Base-by-base conservation (phyloP, 2,797 vertebrate species). In the Clamator glandarius region DNA sequence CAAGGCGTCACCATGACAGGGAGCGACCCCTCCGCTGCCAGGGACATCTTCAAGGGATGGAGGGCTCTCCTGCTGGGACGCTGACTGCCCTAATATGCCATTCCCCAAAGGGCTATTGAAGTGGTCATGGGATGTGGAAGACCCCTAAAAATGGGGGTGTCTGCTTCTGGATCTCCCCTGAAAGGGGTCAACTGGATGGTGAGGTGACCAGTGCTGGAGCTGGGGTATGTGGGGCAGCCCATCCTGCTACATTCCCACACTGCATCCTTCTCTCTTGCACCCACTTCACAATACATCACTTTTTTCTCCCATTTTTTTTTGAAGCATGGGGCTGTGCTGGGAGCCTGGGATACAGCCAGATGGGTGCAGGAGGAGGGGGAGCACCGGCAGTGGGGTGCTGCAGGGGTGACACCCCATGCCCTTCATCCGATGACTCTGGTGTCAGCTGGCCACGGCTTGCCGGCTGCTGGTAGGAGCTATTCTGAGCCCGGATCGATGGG, bases 401-500 rank as follows among this genome's bases (percentile, higher is more conserved):
- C 13, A 8, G 39, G 31, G 31, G 16, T 0, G 0, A 68, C 52
- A 28, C 39, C 42, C 82, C 12, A 7, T 18, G 76, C 62, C 95
- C 84, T 95, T 96, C 90, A 89, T 20, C 41, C 5, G 1, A 15
- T 17, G 5, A 28, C 85, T 93, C 75, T 4, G 2, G 57, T 90
- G 87, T 89, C 39, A 0, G 58, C 54, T 21, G 35, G 70, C 59
- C 25, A 23, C 74, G 2, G 69, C 52, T 84, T 28, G 3, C 68
- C 8, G 41, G 68, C 89, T 86, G 92, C 94, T 92, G 77, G n/a
- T 29, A 1, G 91, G 73, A 89, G 89, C 92, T 96, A 92, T 95
- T 96, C 93, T 87, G 92, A 95, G 90, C 81, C 63, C 8, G 5
- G 92, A 95, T 96, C 95, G 78, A 91, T 92, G 87, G 78, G 66